phyloP scores from a whole-genome alignment of 2,113 vertebrate genomes.

The Phaethornis superciliosus region DNA sequence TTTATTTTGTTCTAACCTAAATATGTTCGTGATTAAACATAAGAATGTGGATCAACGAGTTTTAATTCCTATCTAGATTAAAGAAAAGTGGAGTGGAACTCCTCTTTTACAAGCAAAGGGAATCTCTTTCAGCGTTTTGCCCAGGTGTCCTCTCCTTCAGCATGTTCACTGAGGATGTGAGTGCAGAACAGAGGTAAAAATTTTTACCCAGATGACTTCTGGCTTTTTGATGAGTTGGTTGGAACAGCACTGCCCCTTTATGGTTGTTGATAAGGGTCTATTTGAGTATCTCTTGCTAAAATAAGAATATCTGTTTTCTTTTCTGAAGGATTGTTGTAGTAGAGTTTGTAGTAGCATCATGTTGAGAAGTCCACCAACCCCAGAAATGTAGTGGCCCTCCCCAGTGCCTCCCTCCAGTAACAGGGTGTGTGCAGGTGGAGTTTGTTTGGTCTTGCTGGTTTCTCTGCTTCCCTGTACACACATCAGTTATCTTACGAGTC shows the following conservation, averaged over 20 bases:
- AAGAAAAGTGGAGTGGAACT: neutral
- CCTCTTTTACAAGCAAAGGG: neutral
- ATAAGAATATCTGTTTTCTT: neutral
- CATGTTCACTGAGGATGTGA: neutral
- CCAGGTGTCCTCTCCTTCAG: rapidly evolving
- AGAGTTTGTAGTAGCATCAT: neutral
- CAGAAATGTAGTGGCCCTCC: rapidly evolving
- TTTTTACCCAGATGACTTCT: neutral
- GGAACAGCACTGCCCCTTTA: neutral
- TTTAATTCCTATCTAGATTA: neutral
- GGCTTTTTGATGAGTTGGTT: neutral
- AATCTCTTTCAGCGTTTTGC: neutral
- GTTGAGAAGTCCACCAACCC: neutral
- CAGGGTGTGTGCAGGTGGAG: rapidly evolving
- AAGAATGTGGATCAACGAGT: neutral
- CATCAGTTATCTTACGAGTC: neutral
- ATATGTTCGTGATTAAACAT: constrained; percentile 24
- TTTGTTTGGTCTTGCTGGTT: rapidly evolving
- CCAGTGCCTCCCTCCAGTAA: neutral
- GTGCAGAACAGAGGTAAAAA: neutral
- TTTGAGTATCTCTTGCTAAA: neutral
- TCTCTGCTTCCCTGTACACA: neutral
- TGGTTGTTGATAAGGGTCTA: neutral
- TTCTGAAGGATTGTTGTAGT: neutral
- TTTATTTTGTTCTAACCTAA: constrained; percentile 2